Evolutionary conservation across 2,888 invertebrate genomes (phyloP), one percentile per base, ranked within the genome.

Genomic region (Eumacrocentrus americanus): DNA sequence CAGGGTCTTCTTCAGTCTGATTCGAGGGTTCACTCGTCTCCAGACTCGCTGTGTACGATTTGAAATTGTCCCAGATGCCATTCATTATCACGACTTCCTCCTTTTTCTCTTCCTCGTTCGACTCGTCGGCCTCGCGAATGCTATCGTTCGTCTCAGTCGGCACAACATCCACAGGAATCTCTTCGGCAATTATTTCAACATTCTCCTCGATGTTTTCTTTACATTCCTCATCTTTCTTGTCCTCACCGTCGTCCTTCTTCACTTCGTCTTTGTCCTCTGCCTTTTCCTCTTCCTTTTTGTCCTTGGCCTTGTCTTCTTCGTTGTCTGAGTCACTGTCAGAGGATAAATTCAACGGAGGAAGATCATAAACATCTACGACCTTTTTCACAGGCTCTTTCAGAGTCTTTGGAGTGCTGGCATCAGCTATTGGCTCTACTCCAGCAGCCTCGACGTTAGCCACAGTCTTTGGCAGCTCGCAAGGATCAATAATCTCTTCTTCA

Each of bases 251-350:
- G 4, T 34, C 14, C 3, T 56, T 61, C 7, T 11, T 38, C 5
- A 6, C 2, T 40, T 37, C 29, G 40, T 47, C 47, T 7, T 77
- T 58, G 76, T 76, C 34, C 73, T 69, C 7, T 78, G 61, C 23
- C 12, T 51, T 46, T 20, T 37, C 12, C 1, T 68, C 65, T 14
- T 72, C 67, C n/a, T 67, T 72, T 2, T 76, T 75, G 42, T 70
- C 80, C 72, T 22, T 75, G 12, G 47, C 22, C 44, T 60, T 60
- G n/a, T 69, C 66, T 3, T 80, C 81, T 20, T 87, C 88, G 2
- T 82, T 86, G 64, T 91, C 91, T 65, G 90, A 91, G 70, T 92
- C 93, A 76, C 92, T 92, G 72, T 93, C 93, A 0, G 92, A 93
- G 1, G 83, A 83, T 40, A 94, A 83, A 83, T 93, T 93, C 40